phyloP scores from a whole-genome alignment of 1,140 invertebrate genomes.

The Pararge aegeria region DNA sequence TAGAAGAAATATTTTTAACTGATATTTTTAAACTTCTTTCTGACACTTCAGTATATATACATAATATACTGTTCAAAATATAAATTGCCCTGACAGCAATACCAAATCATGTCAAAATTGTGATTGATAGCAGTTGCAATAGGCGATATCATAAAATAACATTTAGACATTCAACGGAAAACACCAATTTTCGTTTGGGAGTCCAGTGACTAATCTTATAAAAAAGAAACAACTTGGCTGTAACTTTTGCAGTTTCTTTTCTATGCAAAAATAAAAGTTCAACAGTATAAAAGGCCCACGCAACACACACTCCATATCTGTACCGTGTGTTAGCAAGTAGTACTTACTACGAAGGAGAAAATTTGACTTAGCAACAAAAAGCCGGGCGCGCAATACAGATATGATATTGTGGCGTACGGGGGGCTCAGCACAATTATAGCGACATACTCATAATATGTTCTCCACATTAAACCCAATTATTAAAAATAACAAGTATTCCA shows the following conservation, averaged over 20 bases:
- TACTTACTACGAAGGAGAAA: conserved; percentile 50
- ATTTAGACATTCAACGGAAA: neutral
- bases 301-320: conserved; percentile 74
- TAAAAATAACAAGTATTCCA: too few species aligned
- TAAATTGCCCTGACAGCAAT: too few species aligned
- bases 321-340: conserved; percentile 49
- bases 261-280: neutral
- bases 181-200: too few species aligned
- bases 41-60: too few species aligned
- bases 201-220: too few species aligned
- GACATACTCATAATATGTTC: neutral
- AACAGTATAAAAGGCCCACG: conserved; percentile 48
- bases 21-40: too few species aligned
- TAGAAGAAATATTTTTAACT: neutral
- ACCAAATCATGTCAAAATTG: too few species aligned
- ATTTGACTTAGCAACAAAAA: conserved; percentile 52
- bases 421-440: conserved; percentile 9
- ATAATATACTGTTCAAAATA: too few species aligned
- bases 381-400: conserved; percentile 69
- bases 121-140: too few species aligned
- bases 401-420: conserved; percentile 60
- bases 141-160: too few species aligned
- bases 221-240: too few species aligned
- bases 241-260: neutral
- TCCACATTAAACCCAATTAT: neutral